Conservation (phyloP, 2,113 vertebrate species). For the Prolemur simus region DNA sequence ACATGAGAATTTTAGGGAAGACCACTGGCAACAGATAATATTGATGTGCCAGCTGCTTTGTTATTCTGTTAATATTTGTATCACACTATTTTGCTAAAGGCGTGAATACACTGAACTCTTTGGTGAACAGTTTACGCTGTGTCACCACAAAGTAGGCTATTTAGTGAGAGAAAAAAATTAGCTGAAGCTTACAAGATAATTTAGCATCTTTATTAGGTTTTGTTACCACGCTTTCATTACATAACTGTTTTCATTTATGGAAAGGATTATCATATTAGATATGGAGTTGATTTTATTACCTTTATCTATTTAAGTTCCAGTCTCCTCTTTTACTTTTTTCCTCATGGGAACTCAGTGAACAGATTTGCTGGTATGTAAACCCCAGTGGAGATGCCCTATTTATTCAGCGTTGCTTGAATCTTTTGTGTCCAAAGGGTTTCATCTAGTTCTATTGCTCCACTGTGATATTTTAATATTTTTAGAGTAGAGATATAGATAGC, state of each 20-base stretch:
- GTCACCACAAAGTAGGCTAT: background rate
- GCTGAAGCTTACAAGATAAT: background rate
- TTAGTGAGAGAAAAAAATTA: background rate
- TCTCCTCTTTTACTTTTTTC: background rate
- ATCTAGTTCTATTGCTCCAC: background rate
- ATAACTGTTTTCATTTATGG: constrained; percentile 30
- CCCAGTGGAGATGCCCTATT: constrained; percentile 27
- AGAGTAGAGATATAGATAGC: background rate
- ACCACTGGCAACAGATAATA: background rate
- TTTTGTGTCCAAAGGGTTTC: constrained; percentile 18
- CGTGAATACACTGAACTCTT: background rate
- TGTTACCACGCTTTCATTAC: background rate
- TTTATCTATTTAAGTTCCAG: background rate
- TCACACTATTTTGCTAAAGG: background rate
- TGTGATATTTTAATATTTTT: constrained; percentile 49
- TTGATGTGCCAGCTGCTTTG: background rate
- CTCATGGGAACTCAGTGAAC: background rate
- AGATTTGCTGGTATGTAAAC: constrained; percentile 6
- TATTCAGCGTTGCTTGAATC: constrained; percentile 41
- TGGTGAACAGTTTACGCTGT: background rate
- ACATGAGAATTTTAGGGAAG: background rate
- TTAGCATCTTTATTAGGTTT: constrained; percentile 1
- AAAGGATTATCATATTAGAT: background rate
- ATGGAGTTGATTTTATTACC: background rate
- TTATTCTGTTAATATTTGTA: background rate